Base-by-base conservation (phyloP, 2,113 vertebrate species). In the Alectura lathami region DNA sequence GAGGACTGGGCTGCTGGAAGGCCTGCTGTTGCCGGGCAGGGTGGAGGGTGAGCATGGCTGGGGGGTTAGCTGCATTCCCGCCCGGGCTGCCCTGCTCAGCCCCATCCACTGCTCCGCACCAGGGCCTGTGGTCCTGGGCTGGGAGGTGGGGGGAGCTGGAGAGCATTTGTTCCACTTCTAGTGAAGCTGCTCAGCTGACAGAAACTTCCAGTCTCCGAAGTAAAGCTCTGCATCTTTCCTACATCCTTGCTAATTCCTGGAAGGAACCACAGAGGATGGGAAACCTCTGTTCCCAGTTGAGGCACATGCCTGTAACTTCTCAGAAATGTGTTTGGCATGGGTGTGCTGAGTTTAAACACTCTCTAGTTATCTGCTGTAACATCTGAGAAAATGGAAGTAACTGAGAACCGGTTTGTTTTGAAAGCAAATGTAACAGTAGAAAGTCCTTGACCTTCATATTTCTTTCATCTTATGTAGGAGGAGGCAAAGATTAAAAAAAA, bases 341-440 rank as follows among this genome's bases (percentile, higher is more conserved):
- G 17, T 5, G 26, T 63, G 23, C 30, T 62, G 24, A 62, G 30
- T 63, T 69, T 63, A 77, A 93, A 83, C 42, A 51, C 22, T 4
- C 12, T 1, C 20, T 13, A 20, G 90, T 70, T 94, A 66, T 74
- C 91, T 93, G 29, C 17, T 13, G 26, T 42, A 42, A 51, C 47
- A 88, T 83, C 68, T 70, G 64, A 81, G 72, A 91, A 91, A 92
- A 70, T 88, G 47, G 36, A 90, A 78, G 68, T 66, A 51, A 88
- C 68, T 70, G 54, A 74, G 82, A 91, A 34, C 38, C 13, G 21
- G 68, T 88, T 93, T 95, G 91, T 81, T 94, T 96, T 62, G 72
- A 93, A 91, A 83, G 40, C 40, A 47, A 93, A 73, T 79, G 86
- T 80, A n/a, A 27, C 40, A 60, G 53, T 42, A 34, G n/a, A 48